Evolutionary conservation across 2,113 vertebrate species (phyloP).

Genomic region (Tragulus kanchil): DNA sequence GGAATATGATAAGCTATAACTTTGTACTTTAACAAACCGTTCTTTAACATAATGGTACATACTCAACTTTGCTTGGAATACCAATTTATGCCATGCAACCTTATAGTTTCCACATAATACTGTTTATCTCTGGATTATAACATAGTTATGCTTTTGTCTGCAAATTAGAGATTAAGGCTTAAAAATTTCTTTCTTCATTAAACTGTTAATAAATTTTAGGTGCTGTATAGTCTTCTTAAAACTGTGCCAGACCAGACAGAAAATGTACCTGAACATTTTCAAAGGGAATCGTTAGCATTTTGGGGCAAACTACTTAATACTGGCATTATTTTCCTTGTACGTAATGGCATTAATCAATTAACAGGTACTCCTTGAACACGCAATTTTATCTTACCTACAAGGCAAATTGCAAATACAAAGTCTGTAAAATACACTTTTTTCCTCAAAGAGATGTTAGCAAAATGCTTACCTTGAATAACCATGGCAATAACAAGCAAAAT

Average conservation of each 20-base stretch:
- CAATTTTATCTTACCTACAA: constrained; percentile 41
- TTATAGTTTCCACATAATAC: not conserved
- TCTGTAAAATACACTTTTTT: constrained; percentile 46
- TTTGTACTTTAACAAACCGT: constrained; percentile 3
- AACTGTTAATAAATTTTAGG: constrained; percentile 35
- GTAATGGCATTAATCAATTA: not conserved
- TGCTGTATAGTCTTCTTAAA: constrained; percentile 3
- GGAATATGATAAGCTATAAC: not conserved
- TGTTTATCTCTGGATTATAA: not conserved
- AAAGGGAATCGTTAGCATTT: constrained; percentile 21
- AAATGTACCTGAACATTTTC: constrained; percentile 32
- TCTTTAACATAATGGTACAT: not conserved
- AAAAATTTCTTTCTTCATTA: too few species aligned
- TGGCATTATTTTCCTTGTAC: constrained; percentile 38
- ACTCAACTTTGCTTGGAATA: not conserved
- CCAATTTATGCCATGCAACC: not conserved
- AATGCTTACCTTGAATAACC: constrained; percentile 10
- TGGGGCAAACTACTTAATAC: constrained; percentile 42
- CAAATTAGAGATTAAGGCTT: not conserved
- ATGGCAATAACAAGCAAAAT: constrained; percentile 48
- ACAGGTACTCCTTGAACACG: not conserved
- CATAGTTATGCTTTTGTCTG: not conserved
- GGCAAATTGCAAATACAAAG: constrained; percentile 19
- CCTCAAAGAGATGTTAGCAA: constrained; percentile 38
- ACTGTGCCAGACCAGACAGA: not conserved